phyloP scores from a whole-genome alignment of 2,888 invertebrate genomes.

The Aleiodes testaceus region DNA sequence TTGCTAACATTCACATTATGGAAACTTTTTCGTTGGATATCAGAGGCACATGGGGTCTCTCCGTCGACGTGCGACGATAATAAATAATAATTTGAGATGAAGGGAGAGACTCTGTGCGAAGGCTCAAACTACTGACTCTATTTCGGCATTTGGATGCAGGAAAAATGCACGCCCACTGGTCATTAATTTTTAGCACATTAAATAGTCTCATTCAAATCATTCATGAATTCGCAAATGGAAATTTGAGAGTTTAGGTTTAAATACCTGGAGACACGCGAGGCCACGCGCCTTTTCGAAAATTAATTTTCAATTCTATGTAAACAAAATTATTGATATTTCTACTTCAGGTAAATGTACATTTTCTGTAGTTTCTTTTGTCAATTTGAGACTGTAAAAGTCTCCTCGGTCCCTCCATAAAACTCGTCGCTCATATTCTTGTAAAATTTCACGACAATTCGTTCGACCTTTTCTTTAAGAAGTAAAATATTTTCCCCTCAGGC shows the following conservation, averaged over 20 bases:
- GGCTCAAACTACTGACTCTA: constrained; percentile 55
- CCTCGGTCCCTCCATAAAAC: constrained; percentile 32
- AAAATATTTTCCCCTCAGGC: constrained; percentile 49
- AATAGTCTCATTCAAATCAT: background rate
- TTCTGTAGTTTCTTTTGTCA: constrained; percentile 10
- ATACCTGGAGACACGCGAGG: constrained; percentile 53
- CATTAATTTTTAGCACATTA: background rate
- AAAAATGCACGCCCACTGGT: constrained; percentile 50
- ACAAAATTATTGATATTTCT: constrained; percentile 53
- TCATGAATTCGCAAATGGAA: no score
- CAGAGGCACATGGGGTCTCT: constrained; percentile 41
- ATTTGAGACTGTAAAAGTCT: constrained; percentile 52
- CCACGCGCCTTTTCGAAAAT: constrained; percentile 52
- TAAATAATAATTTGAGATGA: constrained; percentile 64
- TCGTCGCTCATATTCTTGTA: constrained; percentile 35
- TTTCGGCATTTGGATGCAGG: constrained; percentile 53
- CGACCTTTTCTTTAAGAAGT: constrained; percentile 41
- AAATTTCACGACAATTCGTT: constrained; percentile 42
- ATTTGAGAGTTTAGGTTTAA: background rate
- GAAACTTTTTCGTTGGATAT: constrained; percentile 34
- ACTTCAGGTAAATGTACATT: constrained; percentile 21
- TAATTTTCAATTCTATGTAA: constrained; percentile 41
- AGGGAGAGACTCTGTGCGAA: constrained; percentile 63
- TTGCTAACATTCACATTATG: constrained; percentile 1
- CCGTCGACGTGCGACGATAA: constrained; percentile 54